These are phyloP conservation scores for Thripadectes ignobilis DNA, from an alignment of 2,797 vertebrate species.

Conservation along the genomic window DNA sequence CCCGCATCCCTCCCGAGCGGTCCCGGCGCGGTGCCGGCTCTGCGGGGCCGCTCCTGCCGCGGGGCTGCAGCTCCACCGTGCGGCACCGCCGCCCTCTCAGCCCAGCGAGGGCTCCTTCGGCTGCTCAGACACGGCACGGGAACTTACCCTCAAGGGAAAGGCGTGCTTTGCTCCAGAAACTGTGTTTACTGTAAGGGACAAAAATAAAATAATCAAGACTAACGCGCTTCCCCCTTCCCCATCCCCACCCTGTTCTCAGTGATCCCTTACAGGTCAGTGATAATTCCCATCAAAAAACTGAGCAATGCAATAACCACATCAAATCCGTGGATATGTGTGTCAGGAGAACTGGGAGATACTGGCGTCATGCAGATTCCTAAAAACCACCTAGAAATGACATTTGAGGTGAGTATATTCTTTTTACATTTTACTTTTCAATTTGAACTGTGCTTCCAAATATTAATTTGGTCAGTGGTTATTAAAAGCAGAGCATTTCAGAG, in stretches of 20 bases:
- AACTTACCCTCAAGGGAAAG: not conserved
- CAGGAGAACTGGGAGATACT: slow-evolving; percentile 93
- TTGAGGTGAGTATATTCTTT: slow-evolving; percentile 83
- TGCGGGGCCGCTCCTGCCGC: not conserved
- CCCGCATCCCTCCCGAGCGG: not conserved
- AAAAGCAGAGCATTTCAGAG: not conserved
- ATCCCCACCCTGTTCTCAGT: slow-evolving; percentile 70
- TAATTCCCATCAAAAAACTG: slow-evolving; percentile 96
- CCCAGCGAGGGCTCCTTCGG: accelerated
- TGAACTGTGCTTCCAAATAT: not conserved
- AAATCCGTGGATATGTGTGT: slow-evolving; percentile 96
- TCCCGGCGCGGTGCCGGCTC: not conserved
- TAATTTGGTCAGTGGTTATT: not conserved
- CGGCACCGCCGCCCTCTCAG: not conserved
- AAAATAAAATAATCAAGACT: not conserved
- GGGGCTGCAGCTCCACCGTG: slow-evolving; percentile 37
- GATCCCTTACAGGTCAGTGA: slow-evolving; percentile 93
- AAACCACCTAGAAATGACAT: slow-evolving; percentile 94
- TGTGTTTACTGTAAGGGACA: accelerated
- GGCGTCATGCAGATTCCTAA: slow-evolving; percentile 92
- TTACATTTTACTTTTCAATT: not conserved
- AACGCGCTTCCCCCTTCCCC: not conserved
- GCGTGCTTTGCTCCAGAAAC: not conserved
- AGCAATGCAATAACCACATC: slow-evolving; percentile 95
- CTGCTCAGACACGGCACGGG: accelerated